Evolutionary conservation across 2,113 vertebrate genomes (phyloP).

Genomic region (Mungos mungo): DNA sequence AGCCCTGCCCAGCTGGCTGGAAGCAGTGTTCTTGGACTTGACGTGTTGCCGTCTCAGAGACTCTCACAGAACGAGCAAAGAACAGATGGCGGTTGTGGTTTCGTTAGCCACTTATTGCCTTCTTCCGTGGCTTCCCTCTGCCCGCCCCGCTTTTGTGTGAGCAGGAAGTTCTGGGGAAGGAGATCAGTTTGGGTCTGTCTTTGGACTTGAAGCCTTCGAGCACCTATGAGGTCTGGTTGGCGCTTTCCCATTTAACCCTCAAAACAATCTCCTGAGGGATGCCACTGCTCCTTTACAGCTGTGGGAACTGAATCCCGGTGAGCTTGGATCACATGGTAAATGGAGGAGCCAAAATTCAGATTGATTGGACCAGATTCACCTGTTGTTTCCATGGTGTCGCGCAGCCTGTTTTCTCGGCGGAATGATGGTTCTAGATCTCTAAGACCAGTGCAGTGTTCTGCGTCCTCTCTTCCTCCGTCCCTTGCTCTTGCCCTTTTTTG

Average conservation of each 20-base stretch:
- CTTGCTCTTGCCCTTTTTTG: background rate
- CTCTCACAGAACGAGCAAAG: background rate
- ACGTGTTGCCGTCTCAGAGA: background rate
- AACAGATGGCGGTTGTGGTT: constrained; percentile 6
- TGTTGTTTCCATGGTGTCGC: background rate
- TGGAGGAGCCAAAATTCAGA: background rate
- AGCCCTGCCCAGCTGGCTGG: constrained; percentile 47
- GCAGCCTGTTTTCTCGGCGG: background rate
- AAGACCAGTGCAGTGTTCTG: background rate
- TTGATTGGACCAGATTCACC: background rate
- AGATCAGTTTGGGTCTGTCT: background rate
- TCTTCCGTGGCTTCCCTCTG: background rate
- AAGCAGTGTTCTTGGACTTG: background rate
- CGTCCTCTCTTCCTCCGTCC: background rate
- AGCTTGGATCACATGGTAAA: background rate
- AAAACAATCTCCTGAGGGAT: background rate
- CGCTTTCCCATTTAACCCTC: background rate
- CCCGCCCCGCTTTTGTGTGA: background rate
- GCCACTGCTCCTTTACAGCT: background rate
- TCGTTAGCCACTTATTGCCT: background rate
- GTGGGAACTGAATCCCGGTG: background rate
- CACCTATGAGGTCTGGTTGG: background rate
- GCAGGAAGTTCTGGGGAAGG: background rate
- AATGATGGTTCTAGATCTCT: background rate
- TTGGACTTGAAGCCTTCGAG: background rate